phyloP scores from a whole-genome alignment of 2,888 invertebrate species.

The Ectobius pallidus region DNA sequence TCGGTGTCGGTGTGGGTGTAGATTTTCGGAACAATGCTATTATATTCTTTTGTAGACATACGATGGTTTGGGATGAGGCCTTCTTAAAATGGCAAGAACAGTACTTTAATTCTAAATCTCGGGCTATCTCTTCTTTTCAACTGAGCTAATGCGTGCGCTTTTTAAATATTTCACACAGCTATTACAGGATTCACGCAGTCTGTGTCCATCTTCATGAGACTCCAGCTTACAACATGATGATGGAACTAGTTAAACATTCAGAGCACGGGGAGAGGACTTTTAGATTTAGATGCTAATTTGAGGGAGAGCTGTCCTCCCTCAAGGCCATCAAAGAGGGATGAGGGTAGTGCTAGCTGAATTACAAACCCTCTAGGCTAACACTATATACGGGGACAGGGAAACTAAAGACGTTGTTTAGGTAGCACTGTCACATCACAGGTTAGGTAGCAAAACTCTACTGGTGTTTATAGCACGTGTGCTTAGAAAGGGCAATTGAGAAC shows the following conservation, averaged over 20 bases:
- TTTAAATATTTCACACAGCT: constrained; percentile 1
- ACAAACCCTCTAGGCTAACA: neutral
- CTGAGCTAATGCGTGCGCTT: neutral
- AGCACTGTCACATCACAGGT: neutral
- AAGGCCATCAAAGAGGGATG: neutral
- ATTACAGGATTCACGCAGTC: constrained; percentile 7
- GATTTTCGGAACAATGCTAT: no score
- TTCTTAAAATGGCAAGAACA: no score
- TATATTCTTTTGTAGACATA: no score
- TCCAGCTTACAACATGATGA: neutral
- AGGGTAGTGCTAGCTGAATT: neutral
- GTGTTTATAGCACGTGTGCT: no score
- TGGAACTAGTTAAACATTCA: constrained; percentile 21
- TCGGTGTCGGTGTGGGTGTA: no score
- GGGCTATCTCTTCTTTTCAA: no score
- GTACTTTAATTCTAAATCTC: no score
- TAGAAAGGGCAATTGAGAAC: no score
- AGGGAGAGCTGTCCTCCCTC: constrained; percentile 17
- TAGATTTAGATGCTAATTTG: constrained; percentile 32
- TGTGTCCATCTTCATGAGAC: constrained; percentile 17
- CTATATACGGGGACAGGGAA: neutral
- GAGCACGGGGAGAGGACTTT: constrained; percentile 8
- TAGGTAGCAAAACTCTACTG: neutral
- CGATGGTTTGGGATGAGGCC: no score
- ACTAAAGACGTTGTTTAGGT: neutral